Base-by-base conservation (phyloP, 2,797 vertebrate species). In the Enteromius afrohamiltoni region DNA sequence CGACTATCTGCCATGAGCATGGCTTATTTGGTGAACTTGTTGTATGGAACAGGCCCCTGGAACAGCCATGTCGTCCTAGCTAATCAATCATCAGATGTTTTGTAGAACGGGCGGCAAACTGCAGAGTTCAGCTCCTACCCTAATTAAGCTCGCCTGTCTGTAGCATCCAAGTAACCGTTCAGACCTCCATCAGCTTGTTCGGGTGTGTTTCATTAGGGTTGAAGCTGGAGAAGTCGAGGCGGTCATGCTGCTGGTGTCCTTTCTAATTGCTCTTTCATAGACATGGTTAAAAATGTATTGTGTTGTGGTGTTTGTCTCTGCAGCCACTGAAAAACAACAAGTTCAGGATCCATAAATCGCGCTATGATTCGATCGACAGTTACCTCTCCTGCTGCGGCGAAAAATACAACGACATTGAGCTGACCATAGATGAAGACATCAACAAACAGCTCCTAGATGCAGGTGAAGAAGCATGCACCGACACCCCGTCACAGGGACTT, bases 301-400 rank as follows among this genome's bases (percentile, higher is more conserved):
- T 40, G 13, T 74, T 37, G n/a, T 51, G 16, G 6, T 51, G 2
- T 85, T 29, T 71, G 19, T 80, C 42, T 78, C 78, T 83, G 16
- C 92, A 99, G 98, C 97, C 97, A 16, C 91, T 99, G 93, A 98
- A 98, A 94, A 96, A 96, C 92, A 94, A 93, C 93, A 98, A 95
- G 88, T 99, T 96, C 93, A 94, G 96, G 92, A 99, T 99, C 91
- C 96, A 96, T 95, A 99, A 99, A 92, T 99, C 98, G 21, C 96
- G 98, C 89, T 99, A 99, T 29, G 98, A 99, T 90, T 99, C 98
- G 6, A 99, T 99, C 87, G 97, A 99, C 93, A 99, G 98, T 93
- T 99, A 99, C 92, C 94, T 99, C 67, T 99, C 98, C 69, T 92
- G 94, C 88, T 99, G 97, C 77, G 96, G 98, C 16, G 98, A 99